Evolutionary conservation across 2,113 vertebrate genomes (phyloP).

Genomic region (Lycocorax pyrrhopterus): DNA sequence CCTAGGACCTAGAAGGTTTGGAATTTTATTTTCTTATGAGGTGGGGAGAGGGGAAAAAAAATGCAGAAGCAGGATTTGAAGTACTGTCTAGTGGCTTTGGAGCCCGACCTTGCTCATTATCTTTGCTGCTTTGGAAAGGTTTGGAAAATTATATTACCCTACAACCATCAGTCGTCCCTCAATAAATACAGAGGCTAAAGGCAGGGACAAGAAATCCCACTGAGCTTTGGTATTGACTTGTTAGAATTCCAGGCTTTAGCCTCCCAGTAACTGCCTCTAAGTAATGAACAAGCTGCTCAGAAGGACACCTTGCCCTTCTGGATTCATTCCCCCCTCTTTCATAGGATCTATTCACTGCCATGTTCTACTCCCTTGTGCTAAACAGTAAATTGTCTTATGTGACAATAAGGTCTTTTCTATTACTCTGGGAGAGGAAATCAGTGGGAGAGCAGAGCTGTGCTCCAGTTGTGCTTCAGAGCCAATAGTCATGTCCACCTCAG

Average conservation of each 20-base stretch:
- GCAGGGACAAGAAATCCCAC: neutral
- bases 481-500: neutral
- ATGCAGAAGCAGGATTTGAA: neutral
- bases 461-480: neutral
- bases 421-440: neutral
- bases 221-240: conserved; percentile 12
- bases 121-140: conserved; percentile 60
- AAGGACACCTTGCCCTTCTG: conserved; percentile 22
- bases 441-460: neutral
- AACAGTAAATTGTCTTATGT: neutral
- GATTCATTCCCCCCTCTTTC: neutral
- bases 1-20: neutral
- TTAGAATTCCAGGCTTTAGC: conserved; percentile 15
- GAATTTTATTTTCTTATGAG: neutral
- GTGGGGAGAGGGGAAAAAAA: neutral
- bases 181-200: conserved; percentile 31
- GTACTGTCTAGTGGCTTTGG: conserved; percentile 27
- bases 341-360: neutral
- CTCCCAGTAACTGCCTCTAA: conserved; percentile 38
- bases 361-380: neutral
- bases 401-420: neutral
- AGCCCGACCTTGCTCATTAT: conserved; percentile 74
- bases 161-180: conserved; percentile 43
- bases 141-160: conserved; percentile 72
- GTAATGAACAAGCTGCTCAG: neutral